A percentile compares a stretch with the other conserved stretches of the same genome.
Conservation (phyloP, 53 echinoderm and acorn worm species). For the Hippasteria phrygiana region DNA sequence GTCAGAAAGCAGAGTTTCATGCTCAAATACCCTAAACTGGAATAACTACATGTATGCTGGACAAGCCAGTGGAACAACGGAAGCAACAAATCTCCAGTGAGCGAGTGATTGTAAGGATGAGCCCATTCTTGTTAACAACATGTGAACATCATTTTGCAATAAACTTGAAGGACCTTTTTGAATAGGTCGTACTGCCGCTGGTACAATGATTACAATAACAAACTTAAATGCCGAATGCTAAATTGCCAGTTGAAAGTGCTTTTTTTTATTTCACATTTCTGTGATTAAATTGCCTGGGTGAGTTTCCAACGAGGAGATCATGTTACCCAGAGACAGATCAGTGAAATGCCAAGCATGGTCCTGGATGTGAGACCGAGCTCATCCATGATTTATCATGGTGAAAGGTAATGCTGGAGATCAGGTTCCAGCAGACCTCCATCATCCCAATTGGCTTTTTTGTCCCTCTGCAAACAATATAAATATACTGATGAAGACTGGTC, state of each 20-base stretch:
- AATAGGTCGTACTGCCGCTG: no score
- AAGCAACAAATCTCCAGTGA: no score
- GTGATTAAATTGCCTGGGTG: background rate
- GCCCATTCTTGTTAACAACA: no score
- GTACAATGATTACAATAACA: no score
- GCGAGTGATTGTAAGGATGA: no score
- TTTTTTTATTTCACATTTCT: background rate
- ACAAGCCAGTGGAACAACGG: no score
- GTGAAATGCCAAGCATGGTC: background rate
- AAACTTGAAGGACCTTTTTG: no score
- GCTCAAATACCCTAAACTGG: no score
- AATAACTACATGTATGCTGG: no score
- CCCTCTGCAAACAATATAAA: background rate
- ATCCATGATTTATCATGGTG: constrained; percentile 33
- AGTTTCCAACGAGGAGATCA: background rate
- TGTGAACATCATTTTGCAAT: no score
- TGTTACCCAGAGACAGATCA: background rate
- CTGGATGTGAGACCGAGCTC: constrained; percentile 9
- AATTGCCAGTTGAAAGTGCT: background rate
- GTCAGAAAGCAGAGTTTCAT: no score
- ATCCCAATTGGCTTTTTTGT: background rate
- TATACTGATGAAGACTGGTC: background rate
- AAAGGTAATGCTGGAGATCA: constrained; percentile 11
- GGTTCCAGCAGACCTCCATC: constrained; percentile 32
- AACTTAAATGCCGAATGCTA: background rate